These are phyloP conservation scores for Griposia aprilina DNA, from an alignment of 2,888 invertebrate species.

Conservation along the genomic window DNA sequence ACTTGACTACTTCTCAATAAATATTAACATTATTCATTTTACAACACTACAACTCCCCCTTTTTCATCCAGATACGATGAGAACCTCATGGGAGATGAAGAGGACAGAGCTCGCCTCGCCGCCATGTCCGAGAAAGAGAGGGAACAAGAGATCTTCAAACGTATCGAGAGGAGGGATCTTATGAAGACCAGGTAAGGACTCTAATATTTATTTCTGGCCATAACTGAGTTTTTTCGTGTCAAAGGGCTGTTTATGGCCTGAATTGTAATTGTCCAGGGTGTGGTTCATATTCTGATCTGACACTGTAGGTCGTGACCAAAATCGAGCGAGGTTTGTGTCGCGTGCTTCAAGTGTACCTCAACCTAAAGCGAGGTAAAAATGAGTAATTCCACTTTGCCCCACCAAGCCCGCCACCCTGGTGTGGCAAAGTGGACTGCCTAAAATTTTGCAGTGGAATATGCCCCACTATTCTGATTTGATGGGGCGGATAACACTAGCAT, in stretches of 20 bases:
- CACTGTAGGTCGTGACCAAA: not conserved
- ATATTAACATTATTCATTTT: too few relatives aligned
- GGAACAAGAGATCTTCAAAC: constrained; percentile 98
- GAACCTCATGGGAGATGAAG: constrained; percentile 98
- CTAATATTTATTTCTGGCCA: not conserved
- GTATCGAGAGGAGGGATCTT: constrained; percentile 98
- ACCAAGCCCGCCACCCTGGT: too few relatives aligned
- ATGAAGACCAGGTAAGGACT: constrained; percentile 94
- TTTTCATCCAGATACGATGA: constrained; percentile 94
- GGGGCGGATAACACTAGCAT: too few relatives aligned
- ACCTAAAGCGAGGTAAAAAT: too few relatives aligned
- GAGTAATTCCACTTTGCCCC: too few relatives aligned
- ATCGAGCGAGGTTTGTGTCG: too few relatives aligned
- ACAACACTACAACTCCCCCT: too few relatives aligned
- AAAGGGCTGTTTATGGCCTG: too few relatives aligned
- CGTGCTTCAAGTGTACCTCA: not conserved
- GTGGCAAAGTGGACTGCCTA: too few relatives aligned
- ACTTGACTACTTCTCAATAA: not conserved
- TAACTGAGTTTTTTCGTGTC: not conserved
- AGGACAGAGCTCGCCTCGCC: constrained; percentile 96
- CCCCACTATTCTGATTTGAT: too few relatives aligned
- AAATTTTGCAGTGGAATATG: too few relatives aligned
- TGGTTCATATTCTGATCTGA: not conserved
- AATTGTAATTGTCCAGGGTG: not conserved
- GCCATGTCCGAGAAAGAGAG: constrained; percentile 99